Percentiles rank a stretch among this genome's conserved stretches.
Conservation (phyloP, 2,797 vertebrate species). For the Crax fasciolata region DNA sequence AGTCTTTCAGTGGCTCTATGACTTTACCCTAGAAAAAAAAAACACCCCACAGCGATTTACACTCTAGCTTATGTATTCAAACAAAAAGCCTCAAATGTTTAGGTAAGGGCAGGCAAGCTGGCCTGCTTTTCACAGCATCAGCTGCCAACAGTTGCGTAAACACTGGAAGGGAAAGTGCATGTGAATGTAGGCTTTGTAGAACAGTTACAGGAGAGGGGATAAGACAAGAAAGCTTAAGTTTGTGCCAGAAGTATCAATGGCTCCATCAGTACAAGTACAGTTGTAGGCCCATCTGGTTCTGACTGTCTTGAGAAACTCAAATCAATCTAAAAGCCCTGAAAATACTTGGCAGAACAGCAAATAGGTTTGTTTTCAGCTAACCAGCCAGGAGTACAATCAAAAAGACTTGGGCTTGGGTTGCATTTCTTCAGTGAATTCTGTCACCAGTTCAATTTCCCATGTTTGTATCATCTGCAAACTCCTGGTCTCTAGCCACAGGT, state of each 20-base stretch:
- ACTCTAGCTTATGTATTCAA: background rate
- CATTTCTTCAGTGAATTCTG: background rate
- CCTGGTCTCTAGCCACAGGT: background rate
- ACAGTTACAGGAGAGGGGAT: background rate
- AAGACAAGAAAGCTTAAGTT: background rate
- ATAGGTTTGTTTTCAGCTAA: background rate
- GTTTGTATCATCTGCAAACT: background rate
- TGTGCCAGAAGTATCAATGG: background rate
- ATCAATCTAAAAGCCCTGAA: background rate
- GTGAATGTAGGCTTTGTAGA: background rate
- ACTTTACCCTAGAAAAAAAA: constrained; percentile 90
- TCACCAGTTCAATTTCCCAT: background rate
- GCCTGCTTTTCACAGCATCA: background rate
- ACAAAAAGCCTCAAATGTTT: background rate
- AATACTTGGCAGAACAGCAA: no score
- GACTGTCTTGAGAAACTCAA: background rate
- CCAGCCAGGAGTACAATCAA: rapidly evolving
- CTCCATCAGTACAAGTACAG: background rate
- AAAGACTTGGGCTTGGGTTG: background rate
- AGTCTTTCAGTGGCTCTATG: constrained; percentile 98
- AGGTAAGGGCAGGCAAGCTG: background rate
- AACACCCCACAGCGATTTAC: background rate
- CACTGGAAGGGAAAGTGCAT: background rate
- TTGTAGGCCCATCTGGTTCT: background rate
- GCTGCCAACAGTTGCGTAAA: background rate